Evolutionary conservation across 2,797 vertebrate genomes (phyloP).

Genomic region (Enteromius fasciolatus): DNA sequence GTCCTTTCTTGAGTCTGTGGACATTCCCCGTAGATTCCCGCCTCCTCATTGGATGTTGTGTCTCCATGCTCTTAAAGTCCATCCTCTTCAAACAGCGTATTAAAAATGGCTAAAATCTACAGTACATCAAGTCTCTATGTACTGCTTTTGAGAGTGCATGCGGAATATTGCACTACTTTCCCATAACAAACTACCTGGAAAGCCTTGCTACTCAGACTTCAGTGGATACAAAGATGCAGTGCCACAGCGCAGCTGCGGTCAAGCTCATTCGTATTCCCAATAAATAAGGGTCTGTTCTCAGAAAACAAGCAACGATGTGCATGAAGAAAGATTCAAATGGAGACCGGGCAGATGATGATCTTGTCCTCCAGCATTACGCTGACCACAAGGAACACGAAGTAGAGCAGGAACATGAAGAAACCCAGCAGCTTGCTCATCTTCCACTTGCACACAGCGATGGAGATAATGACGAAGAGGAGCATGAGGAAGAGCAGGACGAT

Average conservation of each 20-base stretch:
- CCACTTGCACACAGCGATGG: conserved; percentile 94
- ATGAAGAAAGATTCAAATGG: conserved; percentile 78
- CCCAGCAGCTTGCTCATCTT: conserved; percentile 96
- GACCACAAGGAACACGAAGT: conserved; percentile 92
- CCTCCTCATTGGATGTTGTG: not conserved
- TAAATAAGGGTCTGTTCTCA: not conserved
- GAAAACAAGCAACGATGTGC: not conserved
- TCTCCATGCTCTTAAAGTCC: conserved; percentile 12
- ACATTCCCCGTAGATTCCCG: not conserved
- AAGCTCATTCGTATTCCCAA: not conserved
- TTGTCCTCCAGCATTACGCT: conserved; percentile 96
- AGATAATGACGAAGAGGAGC: conserved; percentile 96
- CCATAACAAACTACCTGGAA: conserved; percentile 37
- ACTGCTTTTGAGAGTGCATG: conserved; percentile 29
- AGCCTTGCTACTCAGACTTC: conserved; percentile 35
- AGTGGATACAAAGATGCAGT: conserved; percentile 4
- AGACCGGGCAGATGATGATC: conserved; percentile 88
- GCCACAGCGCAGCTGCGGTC: conserved; percentile 10
- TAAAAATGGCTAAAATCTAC: conserved; percentile 40
- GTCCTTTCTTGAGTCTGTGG: conserved; percentile 38
- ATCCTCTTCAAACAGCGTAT: conserved; percentile 1
- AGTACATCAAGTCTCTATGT: conserved; percentile 44
- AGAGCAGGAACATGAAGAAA: conserved; percentile 91
- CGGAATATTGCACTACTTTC: conserved; percentile 29
- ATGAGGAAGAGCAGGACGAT: conserved; percentile 99